Percentiles rank a stretch among this genome's conserved stretches.
Evolutionary conservation across 2,888 invertebrate genomes (phyloP).

Genomic region (Nomada ferruginata): DNA sequence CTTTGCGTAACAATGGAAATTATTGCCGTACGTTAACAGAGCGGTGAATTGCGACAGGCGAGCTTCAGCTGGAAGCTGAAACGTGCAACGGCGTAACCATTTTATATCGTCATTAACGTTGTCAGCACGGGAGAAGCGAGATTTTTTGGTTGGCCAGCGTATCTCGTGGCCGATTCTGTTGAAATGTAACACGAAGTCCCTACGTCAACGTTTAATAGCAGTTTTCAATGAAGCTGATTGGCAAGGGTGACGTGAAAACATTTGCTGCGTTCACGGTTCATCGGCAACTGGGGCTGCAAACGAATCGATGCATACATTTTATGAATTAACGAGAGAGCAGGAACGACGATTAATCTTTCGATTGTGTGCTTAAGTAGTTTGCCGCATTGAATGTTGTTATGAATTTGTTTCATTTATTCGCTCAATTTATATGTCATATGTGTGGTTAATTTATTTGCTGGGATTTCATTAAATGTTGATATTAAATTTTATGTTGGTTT

Average conservation of each 20-base stretch:
- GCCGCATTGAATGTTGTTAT: not conserved
- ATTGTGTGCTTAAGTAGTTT: not conserved
- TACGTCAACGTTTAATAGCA: not conserved
- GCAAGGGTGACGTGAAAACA: constrained; percentile 13
- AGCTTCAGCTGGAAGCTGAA: not conserved
- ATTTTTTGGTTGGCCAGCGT: constrained; percentile 1
- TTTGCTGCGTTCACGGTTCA: constrained; percentile 10
- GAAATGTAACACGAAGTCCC: not conserved
- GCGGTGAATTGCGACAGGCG: not conserved
- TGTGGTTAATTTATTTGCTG: too few species aligned
- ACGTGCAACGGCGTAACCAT: not conserved
- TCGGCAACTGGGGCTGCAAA: constrained; percentile 17
- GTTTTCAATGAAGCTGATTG: constrained; percentile 1
- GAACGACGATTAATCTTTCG: not conserved
- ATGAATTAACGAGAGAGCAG: not conserved
- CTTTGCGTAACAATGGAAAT: not conserved
- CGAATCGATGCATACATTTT: constrained; percentile 9
- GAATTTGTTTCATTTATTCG: not conserved
- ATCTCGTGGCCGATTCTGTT: not conserved
- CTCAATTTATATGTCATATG: not conserved
- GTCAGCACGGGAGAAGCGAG: not conserved
- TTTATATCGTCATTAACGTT: constrained; percentile 5
- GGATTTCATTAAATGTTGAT: too few species aligned
- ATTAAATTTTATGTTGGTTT: too few species aligned
- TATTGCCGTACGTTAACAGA: not conserved